Conservation (phyloP, 37 sponge, comb jelly and placozoan genomes). For the Spongilla lacustris region DNA sequence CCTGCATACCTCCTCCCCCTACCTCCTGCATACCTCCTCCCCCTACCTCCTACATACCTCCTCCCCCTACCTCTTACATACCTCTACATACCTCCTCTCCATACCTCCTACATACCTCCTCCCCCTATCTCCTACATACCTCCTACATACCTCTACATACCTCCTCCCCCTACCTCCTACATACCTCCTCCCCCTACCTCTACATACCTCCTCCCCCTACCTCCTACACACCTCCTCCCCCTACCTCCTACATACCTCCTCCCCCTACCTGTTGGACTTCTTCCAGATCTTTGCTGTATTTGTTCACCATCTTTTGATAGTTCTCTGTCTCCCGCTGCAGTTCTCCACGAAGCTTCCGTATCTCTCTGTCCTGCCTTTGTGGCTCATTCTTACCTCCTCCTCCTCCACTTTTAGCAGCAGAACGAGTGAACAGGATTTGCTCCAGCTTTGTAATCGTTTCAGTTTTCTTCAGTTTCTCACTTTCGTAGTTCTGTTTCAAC, state of each 20-base stretch:
- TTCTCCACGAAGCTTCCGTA: conserved; percentile 62
- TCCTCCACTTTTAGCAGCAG: conserved; percentile 14
- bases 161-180: no score
- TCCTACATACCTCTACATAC: no score
- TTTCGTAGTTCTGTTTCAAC: conserved; percentile 50
- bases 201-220: no score
- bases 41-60: no score
- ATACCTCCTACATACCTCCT: no score
- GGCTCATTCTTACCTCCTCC: conserved; percentile 9
- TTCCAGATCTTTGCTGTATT: conserved; percentile 66
- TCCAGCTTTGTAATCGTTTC: conserved; percentile 78
- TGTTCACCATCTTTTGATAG: conserved; percentile 44
- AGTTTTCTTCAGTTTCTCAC: conserved; percentile 59
- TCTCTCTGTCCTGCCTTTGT: conserved; percentile 66
- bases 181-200: no score
- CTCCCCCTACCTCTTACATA: no score
- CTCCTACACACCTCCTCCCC: background rate
- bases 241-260: background rate
- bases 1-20: no score
- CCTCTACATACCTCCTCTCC: no score
- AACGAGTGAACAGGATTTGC: conserved; percentile 26
- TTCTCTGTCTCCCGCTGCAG: conserved; percentile 59
- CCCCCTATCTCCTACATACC: no score
- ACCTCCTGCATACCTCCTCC: no score
- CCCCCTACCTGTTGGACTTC: conserved; percentile 59